Conservation (phyloP, 2,797 vertebrate genomes). For the Cyclura pinguis region DNA sequence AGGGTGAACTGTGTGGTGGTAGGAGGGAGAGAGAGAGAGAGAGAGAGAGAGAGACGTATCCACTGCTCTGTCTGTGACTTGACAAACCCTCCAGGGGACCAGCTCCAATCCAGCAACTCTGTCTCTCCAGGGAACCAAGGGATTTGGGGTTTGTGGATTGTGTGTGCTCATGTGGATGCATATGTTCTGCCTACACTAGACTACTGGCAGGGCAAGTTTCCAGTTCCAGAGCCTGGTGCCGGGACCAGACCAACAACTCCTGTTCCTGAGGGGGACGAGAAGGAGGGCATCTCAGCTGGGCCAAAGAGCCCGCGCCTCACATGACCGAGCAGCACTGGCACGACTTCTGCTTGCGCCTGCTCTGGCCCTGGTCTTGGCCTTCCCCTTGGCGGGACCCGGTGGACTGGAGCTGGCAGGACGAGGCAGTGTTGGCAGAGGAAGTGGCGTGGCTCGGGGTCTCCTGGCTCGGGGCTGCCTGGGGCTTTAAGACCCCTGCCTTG, state of each 20-base stretch:
- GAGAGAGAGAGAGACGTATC: not conserved
- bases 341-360: slow-evolving; percentile 70
- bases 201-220: not conserved
- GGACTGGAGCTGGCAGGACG: slow-evolving; percentile 39
- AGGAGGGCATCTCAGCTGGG: not conserved
- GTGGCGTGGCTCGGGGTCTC: slow-evolving; percentile 27
- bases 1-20: no score
- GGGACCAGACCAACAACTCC: slow-evolving; percentile 6
- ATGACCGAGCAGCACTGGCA: slow-evolving; percentile 77
- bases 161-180: not conserved
- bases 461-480: not conserved
- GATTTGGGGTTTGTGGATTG: not conserved
- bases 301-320: slow-evolving; percentile 57
- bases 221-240: slow-evolving; percentile 11
- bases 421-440: slow-evolving; percentile 51
- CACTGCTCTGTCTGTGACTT: not conserved
- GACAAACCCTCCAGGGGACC: not conserved
- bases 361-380: slow-evolving; percentile 50
- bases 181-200: slow-evolving; percentile 1
- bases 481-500: not conserved
- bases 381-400: slow-evolving; percentile 37
- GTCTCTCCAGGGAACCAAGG: not conserved
- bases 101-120: not conserved
- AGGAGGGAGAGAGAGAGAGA: not conserved
- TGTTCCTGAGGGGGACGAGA: not conserved